A percentile compares a stretch with the other conserved stretches of the same genome.
phyloP scores from a whole-genome alignment of 2,888 invertebrate species.

The Luperina testacea region DNA sequence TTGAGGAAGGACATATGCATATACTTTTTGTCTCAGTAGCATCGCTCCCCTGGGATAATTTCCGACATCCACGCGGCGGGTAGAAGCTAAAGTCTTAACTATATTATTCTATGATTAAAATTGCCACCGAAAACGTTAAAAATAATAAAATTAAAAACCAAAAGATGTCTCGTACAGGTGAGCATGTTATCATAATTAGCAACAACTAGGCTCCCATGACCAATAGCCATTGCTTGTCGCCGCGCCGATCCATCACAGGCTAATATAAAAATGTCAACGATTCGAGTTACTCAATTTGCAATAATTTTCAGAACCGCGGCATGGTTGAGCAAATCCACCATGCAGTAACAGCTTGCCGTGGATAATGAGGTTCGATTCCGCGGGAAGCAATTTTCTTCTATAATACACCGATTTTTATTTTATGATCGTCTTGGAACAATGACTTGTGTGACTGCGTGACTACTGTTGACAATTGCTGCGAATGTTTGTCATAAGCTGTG shows the following conservation, averaged over 20 bases:
- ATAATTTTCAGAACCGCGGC: conserved; percentile 71
- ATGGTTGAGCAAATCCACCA: conserved; percentile 72
- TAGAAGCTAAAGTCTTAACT: neutral
- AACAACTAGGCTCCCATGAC: conserved; percentile 55
- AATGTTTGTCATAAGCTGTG: conserved; percentile 31
- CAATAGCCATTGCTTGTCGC: conserved; percentile 40
- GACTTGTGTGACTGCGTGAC: conserved; percentile 43
- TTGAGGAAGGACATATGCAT: neutral
- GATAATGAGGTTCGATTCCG: conserved; percentile 83
- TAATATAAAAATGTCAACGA: conserved; percentile 70
- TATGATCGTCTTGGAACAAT: conserved; percentile 70
- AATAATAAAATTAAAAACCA: neutral
- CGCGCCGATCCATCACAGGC: conserved; percentile 60
- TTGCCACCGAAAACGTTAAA: neutral
- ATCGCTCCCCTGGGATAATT: neutral
- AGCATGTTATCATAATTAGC: conserved; percentile 18
- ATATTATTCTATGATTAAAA: neutral
- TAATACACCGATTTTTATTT: conserved; percentile 73
- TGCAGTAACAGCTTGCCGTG: conserved; percentile 76
- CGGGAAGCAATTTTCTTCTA: conserved; percentile 78
- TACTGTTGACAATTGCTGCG: conserved; percentile 47
- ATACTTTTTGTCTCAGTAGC: neutral
- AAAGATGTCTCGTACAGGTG: neutral
- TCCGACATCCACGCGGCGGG: neutral
- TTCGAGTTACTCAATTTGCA: conserved; percentile 75